Evolutionary conservation across 2,113 vertebrate genomes (phyloP), one percentile per base, ranked within the genome.

Genomic region (Anarhynchus alexandrinus): DNA sequence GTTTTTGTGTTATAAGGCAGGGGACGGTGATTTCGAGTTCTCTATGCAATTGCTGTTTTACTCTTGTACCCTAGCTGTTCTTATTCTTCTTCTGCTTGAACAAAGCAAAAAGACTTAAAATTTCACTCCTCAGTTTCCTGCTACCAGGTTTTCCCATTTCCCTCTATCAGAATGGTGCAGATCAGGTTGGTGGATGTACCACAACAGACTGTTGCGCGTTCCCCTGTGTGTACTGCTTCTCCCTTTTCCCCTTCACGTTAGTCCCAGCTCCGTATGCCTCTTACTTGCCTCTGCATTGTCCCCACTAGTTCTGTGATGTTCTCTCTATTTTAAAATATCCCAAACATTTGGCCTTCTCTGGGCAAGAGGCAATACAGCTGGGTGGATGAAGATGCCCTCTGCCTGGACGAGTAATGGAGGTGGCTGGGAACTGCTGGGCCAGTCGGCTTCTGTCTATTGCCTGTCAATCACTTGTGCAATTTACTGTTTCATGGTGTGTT

Each of bases 191-290:
- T 36, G 38, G 30, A 40, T 22, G 45, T 43, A 20, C 57, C 25
- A 0, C 0, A 1, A 12, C 19, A 72, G 40, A 57, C 62, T 22
- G 11, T 49, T 32, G 57, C 20, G 30, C 1, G 0, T 43, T 69
- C 38, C 47, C 5, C 9, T 36, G 15, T 52, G 5, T 47, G 2
- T 36, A 10, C 0, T 0, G 12, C 42, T 6, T 88, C 23, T 79
- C 47, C 15, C 13, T 71, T 88, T 91, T 72, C 11, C 14, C 2
- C 1, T 66, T 90, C 23, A 8, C 11, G 2, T 10, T 65, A 10
- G 11, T 42, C 4, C 14, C 34, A 47, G 16, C 34, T n/a, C 9
- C 12, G 2, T 1, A 0, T 40, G 67, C 23, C 9, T 82, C 10
- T 62, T 43, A 18, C 3, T 61, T 88, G 27, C 23, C 12, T 42